A percentile compares a stretch with the other conserved stretches of the same genome.
Evolutionary conservation across 2,797 vertebrate genomes (phyloP).

Genomic region (Cryptoprocta ferox): DNA sequence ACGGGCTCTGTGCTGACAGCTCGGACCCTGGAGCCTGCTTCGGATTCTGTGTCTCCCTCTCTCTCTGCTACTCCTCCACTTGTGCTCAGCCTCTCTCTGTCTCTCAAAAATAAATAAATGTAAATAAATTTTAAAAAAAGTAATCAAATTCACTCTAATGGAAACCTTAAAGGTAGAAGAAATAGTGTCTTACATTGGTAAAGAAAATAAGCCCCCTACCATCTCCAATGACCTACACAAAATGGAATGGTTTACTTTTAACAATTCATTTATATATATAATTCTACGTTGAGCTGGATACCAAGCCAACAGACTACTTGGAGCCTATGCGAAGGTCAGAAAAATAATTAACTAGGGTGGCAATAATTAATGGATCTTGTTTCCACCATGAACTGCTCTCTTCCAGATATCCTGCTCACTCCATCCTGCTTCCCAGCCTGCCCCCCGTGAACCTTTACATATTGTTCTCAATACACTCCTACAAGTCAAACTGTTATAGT

Average conservation of each 20-base stretch:
- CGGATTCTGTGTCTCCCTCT: no score
- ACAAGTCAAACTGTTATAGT: not conserved
- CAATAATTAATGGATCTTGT: not conserved
- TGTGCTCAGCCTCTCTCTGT: no score
- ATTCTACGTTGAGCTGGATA: not conserved
- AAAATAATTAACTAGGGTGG: not conserved
- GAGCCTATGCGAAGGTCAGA: not conserved
- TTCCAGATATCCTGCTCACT: not conserved
- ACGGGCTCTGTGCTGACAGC: no score
- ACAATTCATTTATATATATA: slow-evolving; percentile 15
- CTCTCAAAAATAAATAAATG: no score
- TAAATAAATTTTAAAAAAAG: no score
- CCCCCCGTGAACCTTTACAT: not conserved
- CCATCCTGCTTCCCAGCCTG: not conserved
- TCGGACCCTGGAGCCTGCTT: no score
- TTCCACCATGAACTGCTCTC: not conserved
- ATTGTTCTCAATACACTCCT: not conserved
- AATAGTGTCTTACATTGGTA: not conserved
- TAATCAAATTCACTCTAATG: slow-evolving; percentile 28
- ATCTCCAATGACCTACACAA: not conserved
- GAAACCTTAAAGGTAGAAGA: slow-evolving; percentile 13
- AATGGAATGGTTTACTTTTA: not conserved
- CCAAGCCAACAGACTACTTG: not conserved
- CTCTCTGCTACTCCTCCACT: no score
- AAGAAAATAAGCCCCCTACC: not conserved